Base-by-base conservation (phyloP, 1,140 invertebrate species). In the Lordiphosa collinella region DNA sequence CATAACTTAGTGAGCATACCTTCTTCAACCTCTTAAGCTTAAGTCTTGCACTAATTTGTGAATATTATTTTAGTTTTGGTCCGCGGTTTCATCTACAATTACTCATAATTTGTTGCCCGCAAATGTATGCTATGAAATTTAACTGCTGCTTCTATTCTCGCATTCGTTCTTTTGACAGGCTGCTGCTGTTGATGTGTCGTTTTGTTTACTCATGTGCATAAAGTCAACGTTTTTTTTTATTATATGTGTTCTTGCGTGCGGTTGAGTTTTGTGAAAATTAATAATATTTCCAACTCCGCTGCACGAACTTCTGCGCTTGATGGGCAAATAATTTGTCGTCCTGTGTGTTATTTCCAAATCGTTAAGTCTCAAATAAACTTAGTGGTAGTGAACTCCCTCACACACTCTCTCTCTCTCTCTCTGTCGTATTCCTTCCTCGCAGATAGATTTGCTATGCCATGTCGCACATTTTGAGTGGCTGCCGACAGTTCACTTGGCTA, bases 271-370 rank as follows among this genome's bases (percentile, higher is more conserved):
- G 62, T 68, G 76, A 64, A 82, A 80, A 80, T 82, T 80, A 80
- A 68, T 80, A 80, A 80, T 80, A 76, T 80, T 76, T 51, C 55
- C 68, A 53, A 13, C 25, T 34, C 44, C 32, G 35, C 11, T 16
- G 10, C 12, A 29, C 32, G 12, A 82, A 61, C 54, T 78, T 84
- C 76, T 82, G 76, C 59, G 59, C 52, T 62, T 82, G 76, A 82
- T 82, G 76, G 67, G 72, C 78, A 82, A 84, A 82, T 84, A 84
- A 82, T 82, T 82, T 82, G 67, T 82, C 76, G 72, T 78, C 60
- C 71, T 57, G 55, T 73, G 52, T 66, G 68, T 82, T 82, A 65
- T 84, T 82, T 82, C 76, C 76, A 65, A 78, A 84, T 84, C 76
- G 76, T 82, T 82, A 84, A 84, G 63, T 54, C 63, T 49, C 60